A percentile compares a stretch with the other conserved stretches of the same genome.
Evolutionary conservation across 2,113 vertebrate species (phyloP).

Genomic region (Prinia subflava): DNA sequence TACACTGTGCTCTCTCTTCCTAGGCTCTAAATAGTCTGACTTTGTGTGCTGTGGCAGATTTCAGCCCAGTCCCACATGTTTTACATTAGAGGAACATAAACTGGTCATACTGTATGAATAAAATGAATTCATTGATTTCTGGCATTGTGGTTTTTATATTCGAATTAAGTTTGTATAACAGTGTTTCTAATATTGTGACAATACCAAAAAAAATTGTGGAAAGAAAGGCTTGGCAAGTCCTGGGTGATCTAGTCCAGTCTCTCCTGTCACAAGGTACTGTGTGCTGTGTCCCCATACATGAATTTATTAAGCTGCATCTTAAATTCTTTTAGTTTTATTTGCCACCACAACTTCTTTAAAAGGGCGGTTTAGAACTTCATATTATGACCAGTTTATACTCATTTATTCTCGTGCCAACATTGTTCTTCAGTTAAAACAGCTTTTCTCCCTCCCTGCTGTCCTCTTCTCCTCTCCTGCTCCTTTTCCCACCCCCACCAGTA

Average conservation of each 20-base stretch:
- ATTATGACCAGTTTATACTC: conserved; percentile 36
- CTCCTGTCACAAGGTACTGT: conserved; percentile 41
- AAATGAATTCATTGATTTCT: conserved; percentile 43
- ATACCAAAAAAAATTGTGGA: not conserved
- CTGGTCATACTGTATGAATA: conserved; percentile 50
- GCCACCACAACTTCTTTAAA: conserved; percentile 12
- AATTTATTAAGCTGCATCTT: conserved; percentile 38
- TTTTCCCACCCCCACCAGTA: conserved; percentile 18
- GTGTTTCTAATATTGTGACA: conserved; percentile 36
- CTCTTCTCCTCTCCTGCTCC: conserved; percentile 17
- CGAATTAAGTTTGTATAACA: conserved; percentile 2
- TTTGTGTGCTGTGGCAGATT: not conserved
- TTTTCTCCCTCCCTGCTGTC: conserved; percentile 56
- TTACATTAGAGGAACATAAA: conserved; percentile 58
- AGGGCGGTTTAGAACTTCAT: conserved; percentile 20
- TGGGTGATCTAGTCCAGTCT: conserved; percentile 28
- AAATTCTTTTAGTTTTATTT: conserved; percentile 41
- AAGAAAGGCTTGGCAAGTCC: conserved; percentile 25
- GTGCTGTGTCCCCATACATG: not conserved
- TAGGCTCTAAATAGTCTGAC: not conserved
- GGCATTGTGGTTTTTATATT: conserved; percentile 36
- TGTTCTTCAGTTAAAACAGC: conserved; percentile 53
- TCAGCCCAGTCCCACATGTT: conserved; percentile 33
- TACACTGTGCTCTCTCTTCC: not conserved
- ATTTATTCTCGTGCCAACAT: conserved; percentile 64